phyloP scores from a whole-genome alignment of 2,888 invertebrate species.

The Papilio protenor region DNA sequence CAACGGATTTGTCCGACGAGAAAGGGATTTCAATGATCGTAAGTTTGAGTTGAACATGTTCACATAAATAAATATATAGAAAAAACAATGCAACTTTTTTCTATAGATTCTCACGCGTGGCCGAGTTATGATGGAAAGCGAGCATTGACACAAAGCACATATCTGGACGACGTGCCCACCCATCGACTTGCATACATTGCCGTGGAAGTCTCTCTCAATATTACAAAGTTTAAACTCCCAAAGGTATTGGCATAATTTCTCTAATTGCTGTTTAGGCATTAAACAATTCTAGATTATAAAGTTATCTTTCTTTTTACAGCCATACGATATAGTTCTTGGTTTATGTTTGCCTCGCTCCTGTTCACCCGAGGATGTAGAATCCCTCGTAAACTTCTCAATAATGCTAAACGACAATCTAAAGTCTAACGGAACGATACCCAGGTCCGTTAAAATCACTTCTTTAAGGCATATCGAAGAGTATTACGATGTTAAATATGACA shows the following conservation, averaged over 20 bases:
- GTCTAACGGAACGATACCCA: slow-evolving; percentile 67
- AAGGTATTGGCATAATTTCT: slow-evolving; percentile 57
- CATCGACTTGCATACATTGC: slow-evolving; percentile 66
- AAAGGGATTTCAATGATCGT: slow-evolving; percentile 65
- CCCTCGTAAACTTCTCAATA: slow-evolving; percentile 77
- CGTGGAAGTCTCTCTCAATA: slow-evolving; percentile 65
- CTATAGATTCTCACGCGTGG: slow-evolving; percentile 59
- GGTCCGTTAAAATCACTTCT: slow-evolving; percentile 63
- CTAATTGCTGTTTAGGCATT: not conserved
- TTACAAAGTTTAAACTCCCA: slow-evolving; percentile 70
- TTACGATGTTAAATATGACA: slow-evolving; percentile 64
- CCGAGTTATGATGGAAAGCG: slow-evolving; percentile 43
- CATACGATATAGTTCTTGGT: slow-evolving; percentile 69
- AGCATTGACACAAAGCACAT: slow-evolving; percentile 43
- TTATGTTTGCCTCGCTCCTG: slow-evolving; percentile 81
- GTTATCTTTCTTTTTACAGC: slow-evolving; percentile 63
- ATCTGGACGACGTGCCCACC: slow-evolving; percentile 65
- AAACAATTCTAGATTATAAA: not conserved
- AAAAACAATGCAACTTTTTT: not conserved
- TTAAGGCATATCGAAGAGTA: slow-evolving; percentile 61
- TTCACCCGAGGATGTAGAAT: slow-evolving; percentile 68
- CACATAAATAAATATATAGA: not conserved
- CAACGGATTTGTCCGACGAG: slow-evolving; percentile 56
- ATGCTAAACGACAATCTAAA: slow-evolving; percentile 75
- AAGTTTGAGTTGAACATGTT: slow-evolving; percentile 42